These are phyloP conservation scores for Rousettus leschenaultii DNA, from an alignment of 2,113 vertebrate genomes.

Conservation along the genomic window DNA sequence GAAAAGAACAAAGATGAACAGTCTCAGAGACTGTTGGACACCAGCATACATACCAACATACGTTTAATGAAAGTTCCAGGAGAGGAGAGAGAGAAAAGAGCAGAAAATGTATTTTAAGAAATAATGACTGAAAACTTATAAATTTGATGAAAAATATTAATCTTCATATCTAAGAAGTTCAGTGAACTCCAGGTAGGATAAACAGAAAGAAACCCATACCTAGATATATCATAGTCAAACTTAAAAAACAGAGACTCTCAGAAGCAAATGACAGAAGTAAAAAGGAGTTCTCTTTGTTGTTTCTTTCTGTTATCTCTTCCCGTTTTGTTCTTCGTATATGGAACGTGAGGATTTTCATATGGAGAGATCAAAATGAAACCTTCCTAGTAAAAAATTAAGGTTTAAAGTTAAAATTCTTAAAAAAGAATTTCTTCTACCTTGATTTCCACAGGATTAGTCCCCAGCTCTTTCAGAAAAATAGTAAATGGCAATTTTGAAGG, in stretches of 20 bases:
- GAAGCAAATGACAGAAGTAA: neutral
- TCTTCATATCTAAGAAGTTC: neutral
- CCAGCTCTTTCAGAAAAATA: neutral
- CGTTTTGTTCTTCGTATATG: neutral
- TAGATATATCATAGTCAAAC: neutral
- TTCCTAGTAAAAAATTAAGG: neutral
- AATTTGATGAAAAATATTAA: neutral
- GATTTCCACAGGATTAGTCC: neutral
- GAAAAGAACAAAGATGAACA: neutral
- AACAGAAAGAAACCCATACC: neutral
- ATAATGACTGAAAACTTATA: neutral
- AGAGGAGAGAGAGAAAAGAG: neutral
- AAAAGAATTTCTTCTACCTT: neutral
- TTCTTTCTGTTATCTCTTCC: neutral
- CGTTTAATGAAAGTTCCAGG: neutral
- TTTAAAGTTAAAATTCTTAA: slow-evolving; percentile 22
- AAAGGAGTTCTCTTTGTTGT: neutral
- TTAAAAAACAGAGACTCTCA: neutral
- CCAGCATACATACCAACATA: neutral
- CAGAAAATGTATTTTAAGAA: neutral
- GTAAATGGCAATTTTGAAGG: neutral
- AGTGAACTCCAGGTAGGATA: neutral
- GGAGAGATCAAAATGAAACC: neutral
- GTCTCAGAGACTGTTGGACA: neutral
- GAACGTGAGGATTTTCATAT: neutral